A percentile compares a stretch with the other conserved stretches of the same genome.
phyloP scores from a whole-genome alignment of 2,113 vertebrate species.

The Setophaga coronata region DNA sequence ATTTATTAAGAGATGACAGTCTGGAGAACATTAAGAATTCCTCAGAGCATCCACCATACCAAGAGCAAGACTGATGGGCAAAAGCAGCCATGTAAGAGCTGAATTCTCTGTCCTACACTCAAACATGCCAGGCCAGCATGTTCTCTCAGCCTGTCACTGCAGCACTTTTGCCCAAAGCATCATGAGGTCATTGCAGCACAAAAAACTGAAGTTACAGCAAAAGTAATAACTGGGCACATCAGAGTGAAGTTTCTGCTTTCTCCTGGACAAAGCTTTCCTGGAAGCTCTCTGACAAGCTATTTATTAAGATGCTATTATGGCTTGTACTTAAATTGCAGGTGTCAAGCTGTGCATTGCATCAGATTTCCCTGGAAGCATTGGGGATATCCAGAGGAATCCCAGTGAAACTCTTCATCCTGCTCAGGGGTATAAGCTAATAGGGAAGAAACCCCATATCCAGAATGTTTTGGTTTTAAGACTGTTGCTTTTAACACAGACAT shows the following conservation, averaged over 20 bases:
- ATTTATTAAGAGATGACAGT: neutral
- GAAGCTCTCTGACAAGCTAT: neutral
- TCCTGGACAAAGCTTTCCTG: neutral
- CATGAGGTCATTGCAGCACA: neutral
- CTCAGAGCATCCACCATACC: neutral
- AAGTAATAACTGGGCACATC: neutral
- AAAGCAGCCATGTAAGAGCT: neutral
- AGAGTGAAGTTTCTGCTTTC: neutral
- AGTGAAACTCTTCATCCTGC: neutral
- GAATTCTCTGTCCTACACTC: neutral
- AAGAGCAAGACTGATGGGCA: rapidly evolving
- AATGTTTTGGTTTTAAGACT: neutral
- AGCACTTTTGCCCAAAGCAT: neutral
- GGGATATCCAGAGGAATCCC: neutral
- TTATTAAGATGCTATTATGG: slow-evolving; percentile 11
- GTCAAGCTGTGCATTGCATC: neutral
- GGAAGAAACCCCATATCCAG: neutral
- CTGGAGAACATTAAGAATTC: neutral
- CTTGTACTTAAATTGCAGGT: slow-evolving; percentile 23
- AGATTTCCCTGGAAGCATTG: neutral
- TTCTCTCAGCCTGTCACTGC: neutral
- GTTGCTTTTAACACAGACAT: neutral
- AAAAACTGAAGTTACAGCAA: neutral
- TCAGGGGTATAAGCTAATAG: neutral
- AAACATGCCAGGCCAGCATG: neutral